Base-by-base conservation (phyloP, 2,888 invertebrate species). In the Caenorhabditis sp. region DNA sequence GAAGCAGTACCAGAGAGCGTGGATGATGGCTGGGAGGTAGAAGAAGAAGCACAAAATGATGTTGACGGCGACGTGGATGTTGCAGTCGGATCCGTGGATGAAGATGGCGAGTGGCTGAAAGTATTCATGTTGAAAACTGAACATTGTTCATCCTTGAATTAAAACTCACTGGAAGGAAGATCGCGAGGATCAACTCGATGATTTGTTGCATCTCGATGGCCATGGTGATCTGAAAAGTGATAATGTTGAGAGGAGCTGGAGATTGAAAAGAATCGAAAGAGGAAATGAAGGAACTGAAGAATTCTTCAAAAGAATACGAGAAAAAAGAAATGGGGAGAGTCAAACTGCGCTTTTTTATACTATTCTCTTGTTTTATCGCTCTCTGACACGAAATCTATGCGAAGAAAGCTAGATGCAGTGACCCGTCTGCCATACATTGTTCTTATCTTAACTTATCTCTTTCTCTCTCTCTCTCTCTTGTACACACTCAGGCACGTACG, bases 131-230 rank as follows among this genome's bases (percentile, higher is more conserved):
- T 10, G n/a, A 26, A 63, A 38, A n/a, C 24, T 16, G 24, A 41
- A 28, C 41, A 63, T 63, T 63, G 63, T 44, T 63, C 63, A 63
- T 24, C 7, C 44, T 63, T n/a, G 44, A 61, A 41, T 38, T 2
- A 12, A n/a, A 3, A 58, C 87, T 80, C 64, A 90, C 90, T 61
- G 91, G 90, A 24, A 91, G 79, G 88, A 91, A 88, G 84, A 91
- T 89, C 79, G 89, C 89, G 66, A 91, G 88, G 75, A 91, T 90
- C 44, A 91, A 70, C 87, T 91, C 91, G 86, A 91, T 90, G 86
- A 91, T 90, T 81, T 89, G 89, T 75, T 90, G 90, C 79, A 87
- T 86, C 79, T 87, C 87, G 84, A 89, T 88, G 35, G 90, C 90
- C 90, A 90, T 90, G 69, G 44, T 80, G 69, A 19, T 49, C 66